Conservation (phyloP, 2,888 invertebrate genomes). For the Parnassius smintheus region DNA sequence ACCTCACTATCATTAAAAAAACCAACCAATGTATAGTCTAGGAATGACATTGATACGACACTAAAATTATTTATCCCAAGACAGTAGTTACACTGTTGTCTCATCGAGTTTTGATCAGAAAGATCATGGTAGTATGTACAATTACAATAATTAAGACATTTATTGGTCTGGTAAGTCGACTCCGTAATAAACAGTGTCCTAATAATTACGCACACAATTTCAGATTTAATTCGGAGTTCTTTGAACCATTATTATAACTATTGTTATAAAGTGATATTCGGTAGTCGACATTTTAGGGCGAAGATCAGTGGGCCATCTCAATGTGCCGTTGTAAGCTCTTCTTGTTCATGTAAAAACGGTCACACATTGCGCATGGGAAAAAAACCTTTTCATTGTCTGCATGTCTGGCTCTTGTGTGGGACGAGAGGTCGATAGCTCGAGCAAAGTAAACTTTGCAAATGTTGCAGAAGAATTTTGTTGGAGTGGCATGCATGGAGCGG, state of each 20-base stretch:
- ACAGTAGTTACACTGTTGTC: slow-evolving; percentile 33
- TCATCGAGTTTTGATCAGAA: slow-evolving; percentile 1
- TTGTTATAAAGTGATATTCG: background rate
- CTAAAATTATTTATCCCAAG: slow-evolving; percentile 37
- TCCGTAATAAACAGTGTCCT: background rate
- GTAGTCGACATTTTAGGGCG: background rate
- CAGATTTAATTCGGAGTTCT: background rate
- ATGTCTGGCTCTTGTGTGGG: slow-evolving; percentile 75
- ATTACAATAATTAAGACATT: slow-evolving; percentile 4
- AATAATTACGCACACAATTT: background rate
- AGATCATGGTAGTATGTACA: slow-evolving; percentile 33
- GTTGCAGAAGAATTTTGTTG: slow-evolving; percentile 79
- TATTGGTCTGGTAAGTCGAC: slow-evolving; percentile 1
- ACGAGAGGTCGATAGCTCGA: slow-evolving; percentile 67
- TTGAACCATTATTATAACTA: too few relatives aligned
- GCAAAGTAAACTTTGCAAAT: slow-evolving; percentile 81
- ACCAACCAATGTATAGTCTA: slow-evolving; percentile 41
- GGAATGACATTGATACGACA: slow-evolving; percentile 53
- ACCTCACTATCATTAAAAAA: slow-evolving; percentile 37
- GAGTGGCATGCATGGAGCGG: slow-evolving; percentile 75
- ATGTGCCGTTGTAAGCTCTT: slow-evolving; percentile 80
- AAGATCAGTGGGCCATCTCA: slow-evolving; percentile 73
- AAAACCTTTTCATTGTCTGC: slow-evolving; percentile 76
- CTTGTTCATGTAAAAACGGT: slow-evolving; percentile 79
- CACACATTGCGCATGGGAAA: slow-evolving; percentile 81